phyloP scores from a whole-genome alignment of 2,888 invertebrate genomes.

The Empis stercorea region DNA sequence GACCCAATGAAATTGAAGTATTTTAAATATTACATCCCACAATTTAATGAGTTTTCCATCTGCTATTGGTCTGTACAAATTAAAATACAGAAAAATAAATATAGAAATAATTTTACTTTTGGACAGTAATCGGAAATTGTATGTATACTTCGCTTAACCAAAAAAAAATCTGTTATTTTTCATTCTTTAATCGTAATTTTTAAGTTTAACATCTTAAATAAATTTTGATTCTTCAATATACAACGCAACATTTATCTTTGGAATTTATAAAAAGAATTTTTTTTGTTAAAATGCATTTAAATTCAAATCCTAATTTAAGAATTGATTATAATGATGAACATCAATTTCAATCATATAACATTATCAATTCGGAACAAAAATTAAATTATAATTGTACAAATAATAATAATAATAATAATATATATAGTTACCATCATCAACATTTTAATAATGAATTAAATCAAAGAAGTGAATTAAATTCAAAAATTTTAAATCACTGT shows the following conservation, averaged over 20 bases:
- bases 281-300: too few species aligned
- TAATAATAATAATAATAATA: too few species aligned
- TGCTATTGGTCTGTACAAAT: background rate
- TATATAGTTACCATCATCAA: too few species aligned
- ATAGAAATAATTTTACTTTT: background rate
- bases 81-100: background rate
- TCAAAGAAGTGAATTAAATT: background rate
- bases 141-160: too few species aligned
- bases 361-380: background rate
- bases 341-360: background rate
- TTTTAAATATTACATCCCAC: background rate
- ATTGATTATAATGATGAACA: background rate
- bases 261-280: too few species aligned
- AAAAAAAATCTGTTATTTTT: background rate
- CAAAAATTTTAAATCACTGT: background rate
- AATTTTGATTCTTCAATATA: background rate
- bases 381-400: background rate
- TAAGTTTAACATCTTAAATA: background rate
- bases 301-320: background rate
- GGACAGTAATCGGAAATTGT: too few species aligned
- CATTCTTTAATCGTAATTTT: background rate
- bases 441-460: background rate
- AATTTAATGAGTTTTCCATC: slow-evolving; percentile 1
- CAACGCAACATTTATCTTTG: background rate
- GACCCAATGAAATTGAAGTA: background rate